These are phyloP conservation scores for Paramormyrops kingsleyae DNA, from an alignment of 2,113 vertebrate genomes.

Conservation along the genomic window DNA sequence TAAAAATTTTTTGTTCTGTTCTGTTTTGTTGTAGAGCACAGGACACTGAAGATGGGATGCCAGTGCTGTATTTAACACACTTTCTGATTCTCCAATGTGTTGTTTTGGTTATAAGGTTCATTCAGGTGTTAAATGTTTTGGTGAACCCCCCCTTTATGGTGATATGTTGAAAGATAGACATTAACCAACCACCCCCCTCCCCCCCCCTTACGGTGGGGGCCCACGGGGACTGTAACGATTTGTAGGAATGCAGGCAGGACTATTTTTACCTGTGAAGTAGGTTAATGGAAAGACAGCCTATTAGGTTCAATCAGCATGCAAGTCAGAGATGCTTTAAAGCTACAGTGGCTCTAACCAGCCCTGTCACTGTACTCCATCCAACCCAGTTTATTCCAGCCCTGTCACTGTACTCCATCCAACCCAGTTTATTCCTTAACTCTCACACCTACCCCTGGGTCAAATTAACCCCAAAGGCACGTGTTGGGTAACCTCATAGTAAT, in stretches of 20 bases:
- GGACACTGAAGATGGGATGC: background rate
- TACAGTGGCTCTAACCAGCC: too few species aligned
- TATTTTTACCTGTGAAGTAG: background rate
- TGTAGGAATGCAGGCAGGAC: background rate
- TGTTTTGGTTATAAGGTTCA: background rate
- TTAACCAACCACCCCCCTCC: too few species aligned
- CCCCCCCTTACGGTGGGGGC: background rate
- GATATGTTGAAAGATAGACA: background rate
- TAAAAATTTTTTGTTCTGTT: background rate
- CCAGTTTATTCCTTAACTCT: too few species aligned
- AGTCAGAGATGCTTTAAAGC: too few species aligned
- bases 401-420: too few species aligned
- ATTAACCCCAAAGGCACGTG: too few species aligned
- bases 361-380: too few species aligned
- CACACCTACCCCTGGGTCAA: too few species aligned
- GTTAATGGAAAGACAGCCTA: background rate
- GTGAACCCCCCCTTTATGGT: background rate
- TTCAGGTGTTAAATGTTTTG: background rate
- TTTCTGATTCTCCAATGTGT: background rate
- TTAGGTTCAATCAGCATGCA: background rate
- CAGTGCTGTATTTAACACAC: background rate
- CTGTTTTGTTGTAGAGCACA: too few species aligned
- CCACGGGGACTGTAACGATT: background rate
- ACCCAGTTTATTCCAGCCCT: too few species aligned
- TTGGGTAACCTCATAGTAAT: too few species aligned